Evolutionary conservation across 2,888 invertebrate species (phyloP), one percentile per base, ranked within the genome.

Genomic region (Tenthredo scrophulariae): DNA sequence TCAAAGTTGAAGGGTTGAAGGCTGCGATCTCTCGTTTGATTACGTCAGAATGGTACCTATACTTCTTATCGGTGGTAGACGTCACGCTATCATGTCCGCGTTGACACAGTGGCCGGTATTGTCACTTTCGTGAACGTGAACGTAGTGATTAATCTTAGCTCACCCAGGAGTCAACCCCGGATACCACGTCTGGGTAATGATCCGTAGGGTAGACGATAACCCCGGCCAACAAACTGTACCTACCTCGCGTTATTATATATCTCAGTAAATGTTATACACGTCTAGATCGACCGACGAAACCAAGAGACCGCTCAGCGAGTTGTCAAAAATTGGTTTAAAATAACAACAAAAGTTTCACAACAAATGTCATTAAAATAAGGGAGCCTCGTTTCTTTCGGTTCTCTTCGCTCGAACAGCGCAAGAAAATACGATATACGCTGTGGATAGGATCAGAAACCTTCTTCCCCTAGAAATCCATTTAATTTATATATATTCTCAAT

Each of bases 121-220:
- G 90, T 89, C 89, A 89, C 88, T 84, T 54, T 86, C 84, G 87
- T 86, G 86, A 88, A 86, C 88, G 85, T 87, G 88, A 88, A 85
- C 88, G 84, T 87, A 88, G 90, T 90, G 92, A 92, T 92, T 92
- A 92, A 92, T 92, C 92, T 91, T 90, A 89, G 89, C 88, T 89
- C 75, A 85, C 77, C 86, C 86, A 84, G 88, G 87, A 89, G 87
- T 87, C 87, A 86, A 86, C 87, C 88, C 85, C 62, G 62, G 79
- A 50, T 86, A 86, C 86, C 86, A 86, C 88, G 88, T 86, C 90
- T 90, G 92, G 93, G 93, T 93, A 93, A 93, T 93, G 93, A 93
- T 93, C 93, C 92, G 93, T 93, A 91, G 90, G 89, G 89, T 91
- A 89, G 88, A 90, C 91, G 93, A 93, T 93, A 93, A 93, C 93